Evolutionary conservation across 2,797 vertebrate species (phyloP).

Genomic region (Phoeniculus purpureus): DNA sequence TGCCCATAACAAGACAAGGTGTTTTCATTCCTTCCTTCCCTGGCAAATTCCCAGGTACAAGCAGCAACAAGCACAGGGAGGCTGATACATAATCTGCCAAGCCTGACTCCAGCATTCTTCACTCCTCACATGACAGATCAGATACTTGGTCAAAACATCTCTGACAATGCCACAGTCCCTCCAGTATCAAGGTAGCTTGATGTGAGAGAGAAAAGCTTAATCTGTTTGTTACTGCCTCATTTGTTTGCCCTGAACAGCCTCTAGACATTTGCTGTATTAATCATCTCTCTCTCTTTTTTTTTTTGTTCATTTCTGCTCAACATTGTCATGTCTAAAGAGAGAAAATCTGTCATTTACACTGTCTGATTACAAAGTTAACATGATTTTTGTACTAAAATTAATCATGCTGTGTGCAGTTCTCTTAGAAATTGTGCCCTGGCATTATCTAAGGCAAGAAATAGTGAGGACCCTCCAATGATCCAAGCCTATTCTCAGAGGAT

Average conservation of each 20-base stretch:
- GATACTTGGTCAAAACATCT: constrained; percentile 27
- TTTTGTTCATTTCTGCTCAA: background rate
- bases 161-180: background rate
- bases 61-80: background rate
- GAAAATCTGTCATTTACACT: background rate
- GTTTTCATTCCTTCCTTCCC: constrained; percentile 19
- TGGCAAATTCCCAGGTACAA: constrained; percentile 21
- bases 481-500: background rate
- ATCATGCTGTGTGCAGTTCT: background rate
- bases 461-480: background rate
- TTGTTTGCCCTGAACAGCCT: background rate
- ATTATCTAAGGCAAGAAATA: background rate
- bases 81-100: background rate
- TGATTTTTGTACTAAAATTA: background rate
- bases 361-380: background rate
- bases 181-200: background rate
- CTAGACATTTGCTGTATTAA: background rate
- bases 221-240: background rate
- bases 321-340: background rate
- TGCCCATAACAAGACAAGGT: background rate
- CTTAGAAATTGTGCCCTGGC: background rate
- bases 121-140: background rate
- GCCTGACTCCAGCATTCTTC: constrained; percentile 4
- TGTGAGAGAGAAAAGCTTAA: background rate
- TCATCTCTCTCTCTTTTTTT: background rate